phyloP scores from a whole-genome alignment of 2,888 invertebrate species.

The Temnothorax rugatulus region DNA sequence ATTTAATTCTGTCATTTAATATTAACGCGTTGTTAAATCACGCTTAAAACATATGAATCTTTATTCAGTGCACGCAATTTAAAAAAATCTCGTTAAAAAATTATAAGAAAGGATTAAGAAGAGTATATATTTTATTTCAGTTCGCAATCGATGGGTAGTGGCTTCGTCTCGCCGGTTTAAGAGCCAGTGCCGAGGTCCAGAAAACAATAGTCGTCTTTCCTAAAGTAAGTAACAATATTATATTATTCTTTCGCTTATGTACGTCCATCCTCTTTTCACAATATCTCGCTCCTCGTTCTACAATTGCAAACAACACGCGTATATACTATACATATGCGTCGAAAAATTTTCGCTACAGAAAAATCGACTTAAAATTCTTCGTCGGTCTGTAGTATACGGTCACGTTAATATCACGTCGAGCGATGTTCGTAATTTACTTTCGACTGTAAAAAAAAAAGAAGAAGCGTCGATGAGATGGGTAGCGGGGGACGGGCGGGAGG shows the following conservation, averaged over 20 bases:
- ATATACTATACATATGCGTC: neutral
- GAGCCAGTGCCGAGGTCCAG: slow-evolving; percentile 68
- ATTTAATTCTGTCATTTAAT: neutral
- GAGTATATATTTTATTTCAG: slow-evolving; percentile 87
- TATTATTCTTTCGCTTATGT: neutral
- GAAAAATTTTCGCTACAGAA: neutral
- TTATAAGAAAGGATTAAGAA: neutral
- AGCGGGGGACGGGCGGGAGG: slow-evolving; percentile 28
- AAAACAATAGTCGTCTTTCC: slow-evolving; percentile 59
- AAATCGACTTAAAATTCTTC: neutral
- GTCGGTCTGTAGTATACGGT: neutral
- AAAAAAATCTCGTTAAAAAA: neutral
- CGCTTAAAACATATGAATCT: neutral
- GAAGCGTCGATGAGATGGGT: slow-evolving; percentile 17
- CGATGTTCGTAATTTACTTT: slow-evolving; percentile 54
- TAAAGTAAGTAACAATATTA: slow-evolving; percentile 64
- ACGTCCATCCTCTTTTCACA: neutral
- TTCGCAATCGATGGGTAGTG: slow-evolving; percentile 91
- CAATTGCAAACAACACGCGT: neutral
- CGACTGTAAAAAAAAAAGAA: neutral
- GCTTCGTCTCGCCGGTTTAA: slow-evolving; percentile 93
- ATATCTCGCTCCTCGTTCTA: neutral
- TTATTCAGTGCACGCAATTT: neutral
- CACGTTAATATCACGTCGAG: slow-evolving; percentile 51
- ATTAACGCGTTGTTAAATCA: neutral